Percentiles rank a stretch among this genome's conserved stretches.
Evolutionary conservation across 2,113 vertebrate genomes (phyloP).

Genomic region (Nothoprocta pentlandii): DNA sequence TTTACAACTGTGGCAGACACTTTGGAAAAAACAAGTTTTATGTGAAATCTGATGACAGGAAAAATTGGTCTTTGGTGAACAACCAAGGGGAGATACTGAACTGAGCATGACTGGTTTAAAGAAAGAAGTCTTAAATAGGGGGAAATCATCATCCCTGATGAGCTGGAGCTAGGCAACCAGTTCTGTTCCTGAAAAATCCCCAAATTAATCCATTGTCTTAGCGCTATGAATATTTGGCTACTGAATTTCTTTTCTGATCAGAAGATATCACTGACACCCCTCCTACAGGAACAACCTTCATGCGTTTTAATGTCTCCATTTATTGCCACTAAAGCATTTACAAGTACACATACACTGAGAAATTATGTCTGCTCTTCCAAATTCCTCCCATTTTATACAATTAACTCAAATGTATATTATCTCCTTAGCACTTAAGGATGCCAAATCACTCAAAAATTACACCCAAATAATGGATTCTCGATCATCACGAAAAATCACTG

Average conservation of each 20-base stretch:
- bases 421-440: not conserved
- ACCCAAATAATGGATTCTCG: not conserved
- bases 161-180: not conserved
- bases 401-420: not conserved
- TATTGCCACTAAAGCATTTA: not conserved
- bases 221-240: not conserved
- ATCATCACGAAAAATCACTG: not conserved
- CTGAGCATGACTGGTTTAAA: not conserved
- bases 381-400: not conserved
- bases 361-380: not conserved
- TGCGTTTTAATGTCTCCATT: not conserved
- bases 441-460: not conserved
- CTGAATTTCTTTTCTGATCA: not conserved
- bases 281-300: not conserved
- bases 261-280: not conserved
- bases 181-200: not conserved
- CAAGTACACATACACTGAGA: not conserved
- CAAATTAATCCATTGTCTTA: not conserved
- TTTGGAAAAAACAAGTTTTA: not conserved
- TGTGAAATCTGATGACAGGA: not conserved
- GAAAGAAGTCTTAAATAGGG: not conserved
- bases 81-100: not conserved
- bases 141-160: not conserved
- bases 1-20: not conserved
- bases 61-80: not conserved